Percentiles rank a stretch among this genome's conserved stretches.
phyloP scores from a whole-genome alignment of 2,113 vertebrate genomes.

The Glaucomys volans region DNA sequence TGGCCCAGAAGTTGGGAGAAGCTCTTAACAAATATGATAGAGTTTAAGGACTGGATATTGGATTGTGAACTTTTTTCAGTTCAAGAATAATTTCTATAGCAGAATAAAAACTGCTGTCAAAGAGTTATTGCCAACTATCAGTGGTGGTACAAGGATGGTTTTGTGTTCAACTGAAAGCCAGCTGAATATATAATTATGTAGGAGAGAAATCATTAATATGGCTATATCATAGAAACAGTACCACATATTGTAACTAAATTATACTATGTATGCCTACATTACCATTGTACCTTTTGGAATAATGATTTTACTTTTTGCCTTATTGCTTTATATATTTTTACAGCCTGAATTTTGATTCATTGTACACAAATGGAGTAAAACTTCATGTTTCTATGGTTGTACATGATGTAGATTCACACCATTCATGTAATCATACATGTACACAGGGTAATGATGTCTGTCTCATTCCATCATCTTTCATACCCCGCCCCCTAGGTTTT shows the following conservation, averaged over 20 bases:
- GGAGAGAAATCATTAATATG: conserved; percentile 86
- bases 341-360: no score
- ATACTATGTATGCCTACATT: conserved; percentile 90
- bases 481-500: no score
- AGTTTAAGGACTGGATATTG: conserved; percentile 87
- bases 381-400: no score
- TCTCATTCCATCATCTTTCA: no score
- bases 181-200: conserved; percentile 82
- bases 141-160: conserved; percentile 83
- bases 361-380: no score
- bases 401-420: no score
- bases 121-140: conserved; percentile 82
- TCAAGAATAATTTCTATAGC: conserved; percentile 58
- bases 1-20: conserved; percentile 97
- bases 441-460: no score
- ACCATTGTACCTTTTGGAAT: conserved; percentile 89
- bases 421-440: no score
- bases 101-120: conserved; percentile 75
- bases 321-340: no score
- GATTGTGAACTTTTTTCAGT: conserved; percentile 61
- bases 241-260: conserved; percentile 89
- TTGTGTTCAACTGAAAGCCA: conserved; percentile 78
- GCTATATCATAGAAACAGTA: conserved; percentile 88
- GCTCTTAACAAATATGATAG: conserved; percentile 96
- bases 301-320: conserved; percentile 91